A percentile compares a stretch with the other conserved stretches of the same genome.
These are phyloP conservation scores for Andrena minutula DNA, from an alignment of 2,888 invertebrate genomes.

Conservation along the genomic window DNA sequence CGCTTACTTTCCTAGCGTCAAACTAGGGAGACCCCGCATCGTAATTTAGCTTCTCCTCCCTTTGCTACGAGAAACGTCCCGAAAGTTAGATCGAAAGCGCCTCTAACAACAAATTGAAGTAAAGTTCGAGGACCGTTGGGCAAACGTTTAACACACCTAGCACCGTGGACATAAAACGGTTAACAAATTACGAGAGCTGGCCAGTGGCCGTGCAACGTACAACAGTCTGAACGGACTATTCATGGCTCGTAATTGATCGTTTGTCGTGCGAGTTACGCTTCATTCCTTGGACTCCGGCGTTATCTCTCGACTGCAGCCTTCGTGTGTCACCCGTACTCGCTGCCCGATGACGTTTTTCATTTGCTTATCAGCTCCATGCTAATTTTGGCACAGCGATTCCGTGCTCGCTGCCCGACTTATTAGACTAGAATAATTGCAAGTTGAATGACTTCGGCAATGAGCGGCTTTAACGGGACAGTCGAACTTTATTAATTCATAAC, in stretches of 20 bases:
- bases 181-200: conserved; percentile 60
- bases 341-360: conserved; percentile 47
- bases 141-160: conserved; percentile 43
- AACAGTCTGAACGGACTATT: conserved; percentile 62
- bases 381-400: conserved; percentile 55
- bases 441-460: conserved; percentile 54
- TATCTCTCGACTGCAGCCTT: conserved; percentile 53
- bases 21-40: no score
- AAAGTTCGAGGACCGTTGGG: conserved; percentile 37
- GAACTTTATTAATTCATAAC: conserved; percentile 30
- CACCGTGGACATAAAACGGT: conserved; percentile 59
- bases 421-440: conserved; percentile 57
- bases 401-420: conserved; percentile 36
- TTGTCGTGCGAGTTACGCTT: conserved; percentile 64
- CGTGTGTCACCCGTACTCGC: conserved; percentile 53
- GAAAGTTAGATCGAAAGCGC: no score
- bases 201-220: conserved; percentile 16
- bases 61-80: no score
- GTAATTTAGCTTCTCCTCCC: no score
- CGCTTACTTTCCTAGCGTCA: no score
- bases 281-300: conserved; percentile 45
- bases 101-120: conserved; percentile 1
- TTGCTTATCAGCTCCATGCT: conserved; percentile 50
- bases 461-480: conserved; percentile 33
- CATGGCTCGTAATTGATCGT: conserved; percentile 67